These are phyloP conservation scores for Anthrax anthrax DNA, from an alignment of 2,888 invertebrate species.

Conservation along the genomic window DNA sequence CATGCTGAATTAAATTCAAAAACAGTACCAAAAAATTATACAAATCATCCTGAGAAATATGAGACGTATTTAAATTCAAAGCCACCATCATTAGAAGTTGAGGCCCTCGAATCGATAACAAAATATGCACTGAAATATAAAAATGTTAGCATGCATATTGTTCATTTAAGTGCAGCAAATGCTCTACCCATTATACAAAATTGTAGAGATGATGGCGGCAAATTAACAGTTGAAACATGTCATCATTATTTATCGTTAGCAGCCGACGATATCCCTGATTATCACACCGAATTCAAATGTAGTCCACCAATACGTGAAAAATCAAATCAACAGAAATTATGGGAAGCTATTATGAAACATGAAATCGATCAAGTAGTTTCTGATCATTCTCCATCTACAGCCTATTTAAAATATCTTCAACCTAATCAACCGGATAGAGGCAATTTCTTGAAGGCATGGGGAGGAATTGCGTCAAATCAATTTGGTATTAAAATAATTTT, in stretches of 20 bases:
- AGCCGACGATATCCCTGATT: conserved; percentile 42
- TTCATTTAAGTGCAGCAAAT: conserved; percentile 46
- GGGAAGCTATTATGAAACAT: conserved; percentile 41
- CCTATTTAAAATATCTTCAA: conserved; percentile 37
- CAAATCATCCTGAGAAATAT: conserved; percentile 41
- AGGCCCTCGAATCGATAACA: conserved; percentile 43
- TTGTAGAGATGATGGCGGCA: conserved; percentile 34
- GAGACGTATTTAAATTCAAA: conserved; percentile 44
- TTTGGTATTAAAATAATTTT: conserved; percentile 37
- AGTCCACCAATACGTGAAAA: conserved; percentile 47
- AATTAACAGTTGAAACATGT: conserved; percentile 51
- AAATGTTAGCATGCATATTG: conserved; percentile 49
- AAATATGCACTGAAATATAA: conserved; percentile 40
- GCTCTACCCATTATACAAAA: conserved; percentile 39
- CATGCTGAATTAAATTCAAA: conserved; percentile 48
- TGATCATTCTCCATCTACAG: conserved; percentile 48
- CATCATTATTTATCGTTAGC: conserved; percentile 48
- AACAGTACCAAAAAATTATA: conserved; percentile 8
- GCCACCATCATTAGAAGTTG: conserved; percentile 46
- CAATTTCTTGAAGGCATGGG: conserved; percentile 50
- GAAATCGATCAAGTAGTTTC: conserved; percentile 46
- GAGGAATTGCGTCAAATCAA: conserved; percentile 52
- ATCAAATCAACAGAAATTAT: conserved; percentile 44
- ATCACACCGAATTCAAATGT: conserved; percentile 49
- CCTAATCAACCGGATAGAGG: conserved; percentile 23